Evolutionary conservation across 2,888 invertebrate species (phyloP), one percentile per base, ranked within the genome.

Genomic region (Thyatira batis): DNA sequence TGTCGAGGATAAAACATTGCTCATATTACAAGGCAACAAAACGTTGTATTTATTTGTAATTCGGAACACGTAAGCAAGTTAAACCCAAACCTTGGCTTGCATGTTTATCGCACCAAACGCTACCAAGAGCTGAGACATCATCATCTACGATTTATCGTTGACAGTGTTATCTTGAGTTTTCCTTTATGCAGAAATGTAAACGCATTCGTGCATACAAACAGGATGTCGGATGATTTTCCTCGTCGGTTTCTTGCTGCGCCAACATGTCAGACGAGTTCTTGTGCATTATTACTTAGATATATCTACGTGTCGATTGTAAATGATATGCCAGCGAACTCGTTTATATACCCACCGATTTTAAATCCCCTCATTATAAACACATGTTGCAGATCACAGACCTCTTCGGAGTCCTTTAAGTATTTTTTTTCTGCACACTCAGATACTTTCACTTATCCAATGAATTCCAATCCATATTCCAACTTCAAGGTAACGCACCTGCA

Each of bases 191-290:
- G 59, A 73, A 65, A 67, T 66, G 56, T 68, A 69, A 72, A 72
- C 59, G 71, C 73, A 75, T 71, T 67, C 69, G 65, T 76, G 76
- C 76, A 78, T 74, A 64, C 72, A 74, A 87, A 84, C 85, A 86
- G 86, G 85, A 86, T 84, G 77, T 80, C 55, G 72, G 67, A 76
- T 71, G 76, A 81, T 88, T 89, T 87, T 89, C 87, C 87, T 87
- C 74, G 69, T 84, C 64, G 71, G 63, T 70, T 64, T 72, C 73
- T 55, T 57, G 64, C 59, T 65, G 56, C 68, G 64, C 61, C 64
- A 63, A 69, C 71, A 61, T 63, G 78, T 73, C 64, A 50, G 69
- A 67, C 69, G 57, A 71, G 72, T 76, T 76, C 71, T 71, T 65
- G 70, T 69, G 63, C 70, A 62, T 73, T 76, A 73, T 73, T 77